Conservation (phyloP, 2,888 invertebrate species). For the Augochlorella aurata region DNA sequence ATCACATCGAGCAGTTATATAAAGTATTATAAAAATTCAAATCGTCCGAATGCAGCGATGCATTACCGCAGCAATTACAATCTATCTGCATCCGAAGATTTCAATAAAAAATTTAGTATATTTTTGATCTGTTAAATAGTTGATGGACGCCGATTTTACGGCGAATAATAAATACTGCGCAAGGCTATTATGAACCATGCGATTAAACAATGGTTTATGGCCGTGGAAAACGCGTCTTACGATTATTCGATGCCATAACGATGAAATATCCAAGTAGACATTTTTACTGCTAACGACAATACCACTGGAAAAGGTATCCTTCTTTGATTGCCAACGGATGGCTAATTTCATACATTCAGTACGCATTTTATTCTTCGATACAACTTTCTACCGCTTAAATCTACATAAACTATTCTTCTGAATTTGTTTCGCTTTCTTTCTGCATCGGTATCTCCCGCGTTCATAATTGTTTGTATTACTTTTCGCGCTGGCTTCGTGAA, state of each 20-base stretch:
- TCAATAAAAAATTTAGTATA: neutral
- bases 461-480: no score
- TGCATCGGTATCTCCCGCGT: no score
- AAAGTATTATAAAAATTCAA: neutral
- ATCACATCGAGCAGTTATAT: no score
- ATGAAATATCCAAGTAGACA: neutral
- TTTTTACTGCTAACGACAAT: neutral
- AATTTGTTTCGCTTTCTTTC: neutral
- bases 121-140: neutral
- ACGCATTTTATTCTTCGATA: neutral
- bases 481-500: no score
- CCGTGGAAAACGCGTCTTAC: neutral
- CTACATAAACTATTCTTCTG: neutral
- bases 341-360: neutral
- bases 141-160: neutral
- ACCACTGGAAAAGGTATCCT: neutral
- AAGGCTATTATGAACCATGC: conserved; percentile 22
- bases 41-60: neutral
- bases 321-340: neutral
- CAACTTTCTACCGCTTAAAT: no score
- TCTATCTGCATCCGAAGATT: neutral
- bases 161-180: conserved; percentile 4
- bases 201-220: neutral
- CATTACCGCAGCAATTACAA: neutral
- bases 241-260: neutral